phyloP scores from a whole-genome alignment of 2,113 vertebrate species.

The Chaetura pelagica region DNA sequence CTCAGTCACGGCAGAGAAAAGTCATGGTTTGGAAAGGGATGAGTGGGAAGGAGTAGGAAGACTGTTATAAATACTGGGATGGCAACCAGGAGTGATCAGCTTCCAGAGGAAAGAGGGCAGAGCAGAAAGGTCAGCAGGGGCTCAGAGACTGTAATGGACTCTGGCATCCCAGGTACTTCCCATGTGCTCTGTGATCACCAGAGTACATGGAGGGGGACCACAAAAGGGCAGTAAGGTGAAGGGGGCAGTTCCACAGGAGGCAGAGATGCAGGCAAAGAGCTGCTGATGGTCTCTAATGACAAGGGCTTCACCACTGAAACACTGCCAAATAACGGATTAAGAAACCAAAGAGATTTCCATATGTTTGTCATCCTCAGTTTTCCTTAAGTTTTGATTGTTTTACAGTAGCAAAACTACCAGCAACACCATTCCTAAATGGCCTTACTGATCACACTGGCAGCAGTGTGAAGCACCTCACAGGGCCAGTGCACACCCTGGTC shows the following conservation, averaged over 20 bases:
- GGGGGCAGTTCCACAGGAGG: neutral
- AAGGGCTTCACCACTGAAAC: neutral
- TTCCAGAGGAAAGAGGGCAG: neutral
- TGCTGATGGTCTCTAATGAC: neutral
- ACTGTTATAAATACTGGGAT: neutral
- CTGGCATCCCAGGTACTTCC: neutral
- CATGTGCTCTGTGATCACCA: neutral
- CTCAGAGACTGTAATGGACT: neutral
- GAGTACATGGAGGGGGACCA: neutral
- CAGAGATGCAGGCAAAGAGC: neutral
- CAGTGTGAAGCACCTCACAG: neutral
- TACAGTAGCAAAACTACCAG: neutral
- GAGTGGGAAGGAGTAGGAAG: neutral
- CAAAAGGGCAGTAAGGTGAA: accelerated
- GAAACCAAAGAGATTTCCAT: neutral
- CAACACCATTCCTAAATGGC: neutral
- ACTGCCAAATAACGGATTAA: neutral
- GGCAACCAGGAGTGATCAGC: neutral
- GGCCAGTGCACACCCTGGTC: neutral
- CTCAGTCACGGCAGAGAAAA: neutral
- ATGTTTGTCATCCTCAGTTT: neutral
- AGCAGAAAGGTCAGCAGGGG: neutral
- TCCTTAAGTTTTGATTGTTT: neutral
- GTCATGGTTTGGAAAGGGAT: neutral
- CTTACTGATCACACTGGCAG: neutral